Conservation (phyloP, 2,113 vertebrate genomes). For the Euleptes europaea region DNA sequence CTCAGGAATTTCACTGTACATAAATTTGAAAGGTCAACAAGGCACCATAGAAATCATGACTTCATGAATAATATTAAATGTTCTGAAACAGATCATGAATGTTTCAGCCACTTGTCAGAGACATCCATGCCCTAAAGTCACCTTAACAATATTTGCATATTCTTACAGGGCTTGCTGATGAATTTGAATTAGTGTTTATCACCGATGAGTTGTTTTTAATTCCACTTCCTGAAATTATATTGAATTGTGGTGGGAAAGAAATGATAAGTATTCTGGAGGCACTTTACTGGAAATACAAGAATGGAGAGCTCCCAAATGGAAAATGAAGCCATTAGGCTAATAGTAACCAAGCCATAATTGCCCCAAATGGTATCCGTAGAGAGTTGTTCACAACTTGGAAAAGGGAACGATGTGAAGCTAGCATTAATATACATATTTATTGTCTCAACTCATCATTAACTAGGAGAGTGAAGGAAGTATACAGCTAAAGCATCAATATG, state of each 20-base stretch:
- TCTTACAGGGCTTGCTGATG: not conserved
- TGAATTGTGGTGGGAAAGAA: slow-evolving; percentile 6
- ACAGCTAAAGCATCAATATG: slow-evolving; percentile 17
- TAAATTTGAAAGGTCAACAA: slow-evolving; percentile 3
- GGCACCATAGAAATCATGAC: not conserved
- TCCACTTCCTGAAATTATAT: not conserved
- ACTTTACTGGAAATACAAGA: slow-evolving; percentile 35
- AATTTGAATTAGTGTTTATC: not conserved
- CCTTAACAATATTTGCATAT: slow-evolving; percentile 24
- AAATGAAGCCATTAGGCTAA: slow-evolving; percentile 32
- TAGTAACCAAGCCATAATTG: not conserved
- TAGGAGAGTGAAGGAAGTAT: slow-evolving; percentile 12
- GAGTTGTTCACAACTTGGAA: slow-evolving; percentile 20
- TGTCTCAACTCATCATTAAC: slow-evolving; percentile 22
- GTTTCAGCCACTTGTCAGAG: not conserved
- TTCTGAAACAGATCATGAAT: not conserved
- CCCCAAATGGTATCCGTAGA: slow-evolving; percentile 36
- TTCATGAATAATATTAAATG: slow-evolving; percentile 11
- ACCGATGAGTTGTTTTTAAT: not conserved
- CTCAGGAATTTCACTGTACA: not conserved
- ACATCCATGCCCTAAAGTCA: not conserved
- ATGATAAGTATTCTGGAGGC: not conserved
- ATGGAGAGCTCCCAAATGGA: slow-evolving; percentile 9
- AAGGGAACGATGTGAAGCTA: slow-evolving; percentile 40
- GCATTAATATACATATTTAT: slow-evolving; percentile 37